A percentile compares a stretch with the other conserved stretches of the same genome.
phyloP scores from a whole-genome alignment of 1,140 invertebrate genomes.

The Chrysomallon squamiferum region DNA sequence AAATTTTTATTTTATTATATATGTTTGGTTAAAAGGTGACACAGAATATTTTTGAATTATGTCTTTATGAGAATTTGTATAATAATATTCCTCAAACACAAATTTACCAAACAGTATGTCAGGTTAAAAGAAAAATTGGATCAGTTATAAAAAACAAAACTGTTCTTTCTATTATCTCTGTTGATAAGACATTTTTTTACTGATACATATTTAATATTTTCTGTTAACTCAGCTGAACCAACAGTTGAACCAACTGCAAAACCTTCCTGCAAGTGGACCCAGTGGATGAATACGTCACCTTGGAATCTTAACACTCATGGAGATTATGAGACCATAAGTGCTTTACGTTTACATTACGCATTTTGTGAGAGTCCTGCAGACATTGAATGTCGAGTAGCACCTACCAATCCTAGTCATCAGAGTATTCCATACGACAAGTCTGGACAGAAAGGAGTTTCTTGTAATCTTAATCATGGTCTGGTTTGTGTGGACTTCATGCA shows the following conservation, averaged over 20 bases:
- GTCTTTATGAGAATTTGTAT: neutral
- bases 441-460: constrained; percentile 36
- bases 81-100: neutral
- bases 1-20: too few relatives aligned
- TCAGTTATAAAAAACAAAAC: too few relatives aligned
- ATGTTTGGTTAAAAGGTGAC: too few relatives aligned
- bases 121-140: too few relatives aligned
- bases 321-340: constrained; percentile 40
- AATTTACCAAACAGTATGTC: too few relatives aligned
- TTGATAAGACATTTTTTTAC: too few relatives aligned
- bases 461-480: constrained; percentile 41
- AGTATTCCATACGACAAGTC: constrained; percentile 14
- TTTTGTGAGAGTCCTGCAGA: constrained; percentile 21
- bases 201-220: neutral
- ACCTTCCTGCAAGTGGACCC: constrained; percentile 39
- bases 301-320: constrained; percentile 20
- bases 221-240: neutral
- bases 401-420: neutral
- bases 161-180: too few relatives aligned
- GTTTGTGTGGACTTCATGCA: constrained; percentile 42
- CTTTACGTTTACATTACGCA: constrained; percentile 21
- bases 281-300: constrained; percentile 36
- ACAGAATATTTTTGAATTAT: too few relatives aligned
- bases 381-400: constrained; percentile 24
- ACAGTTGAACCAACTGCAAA: neutral